Base-by-base conservation (phyloP, 1,140 invertebrate genomes). In the Prorops nasuta region DNA sequence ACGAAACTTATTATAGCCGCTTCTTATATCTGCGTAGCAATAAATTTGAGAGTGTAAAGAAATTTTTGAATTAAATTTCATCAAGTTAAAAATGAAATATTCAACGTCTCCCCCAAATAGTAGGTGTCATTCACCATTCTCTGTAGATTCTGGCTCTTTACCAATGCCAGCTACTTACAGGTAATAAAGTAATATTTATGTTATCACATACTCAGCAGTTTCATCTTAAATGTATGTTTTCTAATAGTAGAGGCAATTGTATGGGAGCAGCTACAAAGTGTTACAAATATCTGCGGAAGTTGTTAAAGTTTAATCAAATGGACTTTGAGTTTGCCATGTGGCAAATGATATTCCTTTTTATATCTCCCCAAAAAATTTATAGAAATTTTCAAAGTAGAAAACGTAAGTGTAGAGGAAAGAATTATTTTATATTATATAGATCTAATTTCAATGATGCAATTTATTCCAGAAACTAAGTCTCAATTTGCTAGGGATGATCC, bases 401-500 rank as follows among this genome's bases (percentile, higher is more conserved):
- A 87, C 90, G 94, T 96, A 84, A 83, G 84, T 86, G 56, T 16
- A 31, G 15, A 12, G 7, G 28, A 24, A 46, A 10, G n/a, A 48
- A 51, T 8, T 9, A 20, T 51, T 3, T 21, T 1, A 10, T 32
- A 21, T 52, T 53, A 37, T 43, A 45, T 35, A 39, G 18, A 40
- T 40, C n/a, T 35, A 38, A 42, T 21, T 44, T n/a, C 15, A 37
- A 35, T 4, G 20, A 40, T 18, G 21, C 41, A 31, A 57, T 61
- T 10, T 20, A 71, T 72, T 59, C 51, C 76, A 96, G 92, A 97
- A 81, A 96, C 95, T 50, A 98, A 98, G 80, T 91, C 94, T 60
- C 96, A 99, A 78, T 99, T 97, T 86, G 96, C 96, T 0, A 85
- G 97, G 77, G 97, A 99, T 81, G 97, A 99, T 81, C 97, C 97